Evolutionary conservation across 2,113 vertebrate species (phyloP), one percentile per base, ranked within the genome.

Genomic region (Rhinogobius similis): DNA sequence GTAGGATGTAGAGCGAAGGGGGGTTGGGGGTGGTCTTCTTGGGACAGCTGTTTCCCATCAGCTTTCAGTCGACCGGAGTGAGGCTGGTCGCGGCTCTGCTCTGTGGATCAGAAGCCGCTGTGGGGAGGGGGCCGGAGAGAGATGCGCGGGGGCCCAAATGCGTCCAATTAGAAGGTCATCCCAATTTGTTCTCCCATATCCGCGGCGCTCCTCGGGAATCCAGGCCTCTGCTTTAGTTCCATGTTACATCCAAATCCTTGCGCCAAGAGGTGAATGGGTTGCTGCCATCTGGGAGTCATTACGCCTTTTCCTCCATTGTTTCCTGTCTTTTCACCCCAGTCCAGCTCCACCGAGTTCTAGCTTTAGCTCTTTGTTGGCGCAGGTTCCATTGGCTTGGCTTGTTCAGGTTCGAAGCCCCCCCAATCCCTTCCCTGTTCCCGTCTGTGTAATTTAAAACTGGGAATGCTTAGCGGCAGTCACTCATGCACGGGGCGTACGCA

Each of bases 1-100:
- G 24, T 50, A n/a, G 62, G 50, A 58, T 58, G 41, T 32, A 62
- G 26, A 21, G 72, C 52, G 41, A 41, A 41, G 39, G 23, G 20
- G 11, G n/a, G 39, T 44, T 48, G 67, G 43, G 27, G 68, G 75
- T 58, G 68, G 65, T 63, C n/a, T 56, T 61, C 20, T 43, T 78
- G 70, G 71, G 83, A 83, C 92, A 92, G 90, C 89, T 92, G 92
- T 89, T 92, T 92, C 86, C 86, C 86, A 92, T 92, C 89, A 90
- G 84, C 39, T 46, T 76, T 86, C 78, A 87, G 79, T 88, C 86
- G 76, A 77, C 86, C 75, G 76, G 69, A 85, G 82, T 79, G 81
- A 61, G 77, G 79, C 44, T 77, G 72, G 82, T 89, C 24, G 43
- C 63, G 77, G 48, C 67, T 68, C 68, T 50, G 71, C 74, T 68